phyloP scores from a whole-genome alignment of 2,113 vertebrate species.

The Atlantisia rogersi region DNA sequence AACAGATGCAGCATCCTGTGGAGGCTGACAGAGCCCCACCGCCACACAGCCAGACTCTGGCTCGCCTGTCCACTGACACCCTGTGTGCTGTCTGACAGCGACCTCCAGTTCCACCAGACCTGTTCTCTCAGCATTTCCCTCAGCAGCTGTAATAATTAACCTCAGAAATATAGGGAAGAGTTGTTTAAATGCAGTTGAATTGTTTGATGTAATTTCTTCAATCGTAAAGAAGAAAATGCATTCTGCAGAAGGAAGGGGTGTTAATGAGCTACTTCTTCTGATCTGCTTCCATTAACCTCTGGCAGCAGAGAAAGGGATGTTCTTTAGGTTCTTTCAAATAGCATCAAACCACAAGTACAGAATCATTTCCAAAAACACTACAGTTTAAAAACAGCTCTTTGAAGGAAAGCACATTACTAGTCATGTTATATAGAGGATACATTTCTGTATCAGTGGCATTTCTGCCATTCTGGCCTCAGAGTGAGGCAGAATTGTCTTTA shows the following conservation, averaged over 20 bases:
- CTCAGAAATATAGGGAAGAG: neutral
- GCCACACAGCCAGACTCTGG: neutral
- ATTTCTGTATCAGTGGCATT: neutral
- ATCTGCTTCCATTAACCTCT: neutral
- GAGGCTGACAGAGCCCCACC: neutral
- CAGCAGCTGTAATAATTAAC: neutral
- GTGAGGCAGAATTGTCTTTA: neutral
- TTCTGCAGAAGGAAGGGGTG: neutral
- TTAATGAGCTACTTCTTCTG: constrained; percentile 13
- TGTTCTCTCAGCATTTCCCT: neutral
- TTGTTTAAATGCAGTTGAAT: neutral
- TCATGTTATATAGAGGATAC: neutral
- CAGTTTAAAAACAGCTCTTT: neutral
- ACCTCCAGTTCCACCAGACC: neutral
- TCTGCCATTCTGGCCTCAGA: neutral
- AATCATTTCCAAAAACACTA: neutral
- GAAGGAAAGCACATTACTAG: neutral
- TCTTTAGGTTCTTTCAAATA: neutral
- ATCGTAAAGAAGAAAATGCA: neutral
- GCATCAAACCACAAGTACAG: neutral
- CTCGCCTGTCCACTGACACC: neutral
- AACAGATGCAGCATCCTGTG: neutral
- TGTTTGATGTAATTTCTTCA: neutral
- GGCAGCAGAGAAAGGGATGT: neutral
- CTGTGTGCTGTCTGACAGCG: neutral